Base-by-base conservation (phyloP, 2,113 vertebrate genomes). In the Pituophis catenifer region DNA sequence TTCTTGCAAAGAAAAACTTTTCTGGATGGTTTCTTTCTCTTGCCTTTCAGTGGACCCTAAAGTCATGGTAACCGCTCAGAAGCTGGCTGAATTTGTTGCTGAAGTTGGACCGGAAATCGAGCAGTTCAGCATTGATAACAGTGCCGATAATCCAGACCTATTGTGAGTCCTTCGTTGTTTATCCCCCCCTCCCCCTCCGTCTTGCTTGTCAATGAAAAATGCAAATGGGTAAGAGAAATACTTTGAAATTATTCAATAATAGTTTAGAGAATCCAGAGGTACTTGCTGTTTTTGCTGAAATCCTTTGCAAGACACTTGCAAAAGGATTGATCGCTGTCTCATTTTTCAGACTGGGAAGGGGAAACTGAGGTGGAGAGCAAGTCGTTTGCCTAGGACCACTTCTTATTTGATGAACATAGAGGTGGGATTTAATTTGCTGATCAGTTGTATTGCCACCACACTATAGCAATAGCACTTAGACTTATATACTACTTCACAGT, bases 51-150 rank as follows among this genome's bases (percentile, higher is more conserved):
- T 98, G 95, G 98, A 98, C 91, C 90, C 24, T 8, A 98, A 97
- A 94, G 98, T 98, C 10, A 97, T 97, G 97, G 97, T 98, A 86
- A 98, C 98, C 1, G 98, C 98, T 6, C 97, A 98, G 96, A 98
- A 98, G 87, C 95, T 98, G 50, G 98, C 98, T 81, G 96, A 94
- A 88, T 98, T 98, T 89, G 98, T 98, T 17, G 98, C 97, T 70
- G 98, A 98, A 95, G 97, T 98, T 94, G 98, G 98, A 89, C 98
- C 98, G 12, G 98, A 98, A 90, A 98, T 98, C 0, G 98, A 98
- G 93, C 97, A 98, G 86, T 98, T 98, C 96, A 98, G 98, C 96
- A 98, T 98, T 38, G 98, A 98, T 93, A 98, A 98, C 94, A 98
- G 98, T 26, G 95, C 95, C 0, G 98, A 98, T 91, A 98, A 98